Evolutionary conservation across 2,797 vertebrate species (phyloP), one percentile per base, ranked within the genome.

Genomic region (Hipposideros larvatus): DNA sequence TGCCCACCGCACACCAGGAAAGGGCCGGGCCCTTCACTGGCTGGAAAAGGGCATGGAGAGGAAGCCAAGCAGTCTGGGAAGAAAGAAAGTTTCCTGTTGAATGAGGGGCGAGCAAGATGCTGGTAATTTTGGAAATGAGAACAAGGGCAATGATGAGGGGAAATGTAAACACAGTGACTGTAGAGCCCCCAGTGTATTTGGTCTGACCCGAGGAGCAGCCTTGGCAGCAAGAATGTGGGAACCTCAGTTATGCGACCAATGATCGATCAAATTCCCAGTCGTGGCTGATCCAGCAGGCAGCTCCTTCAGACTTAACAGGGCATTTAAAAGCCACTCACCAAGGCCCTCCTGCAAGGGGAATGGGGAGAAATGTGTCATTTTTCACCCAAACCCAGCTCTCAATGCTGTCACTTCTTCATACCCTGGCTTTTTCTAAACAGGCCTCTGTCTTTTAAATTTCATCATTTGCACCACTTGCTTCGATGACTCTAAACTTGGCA

Each of bases 391-490:
- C 46, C 22, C 71, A 75, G 28, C 55, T 86, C 43, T 86, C 71
- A 77, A 7, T 43, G 74, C 83, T 71, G 55, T 95, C 91, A 90
- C 68, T 59, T 13, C 43, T 95, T 94, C 61, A 68, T 37, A 51
- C 43, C 26, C 53, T 88, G 82, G 18, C n/a, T 91, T 51, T 37
- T 65, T 88, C 86, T 55, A 4, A 87, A 95, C 97, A 84, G 68
- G 9, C 80, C 28, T 77, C 90, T 96, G 95, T 95, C 90, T 97
- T 83, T 98, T 96, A 48, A 89, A 84, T 97, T 83, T 46, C 65
- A 55, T 90, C 75, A 51, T 78, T 94, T 93, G 34, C 77, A 91
- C 80, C 89, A 57, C 51, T 97, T 78, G 93, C 96, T 97, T 97
- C 87, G n/a, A 1, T 96, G 90, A 66, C 71, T 94, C 84, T 85